Percentiles rank a stretch among this genome's conserved stretches.
Conservation (phyloP, 2,113 vertebrate genomes). For the Noctilio leporinus region DNA sequence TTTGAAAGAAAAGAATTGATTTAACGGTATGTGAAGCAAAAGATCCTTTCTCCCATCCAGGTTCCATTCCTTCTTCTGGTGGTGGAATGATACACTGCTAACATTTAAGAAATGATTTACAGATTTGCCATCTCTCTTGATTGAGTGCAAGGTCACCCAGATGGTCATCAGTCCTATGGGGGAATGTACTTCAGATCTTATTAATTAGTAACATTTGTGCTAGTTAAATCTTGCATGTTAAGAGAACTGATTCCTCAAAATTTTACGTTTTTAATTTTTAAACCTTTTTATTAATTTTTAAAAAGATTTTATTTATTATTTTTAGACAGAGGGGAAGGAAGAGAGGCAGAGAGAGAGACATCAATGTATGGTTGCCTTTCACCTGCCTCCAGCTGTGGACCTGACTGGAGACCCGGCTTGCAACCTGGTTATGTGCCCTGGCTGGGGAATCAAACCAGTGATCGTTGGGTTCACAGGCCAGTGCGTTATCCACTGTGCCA, state of each 20-base stretch:
- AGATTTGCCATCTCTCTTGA: not conserved
- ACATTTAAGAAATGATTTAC: conserved; percentile 12
- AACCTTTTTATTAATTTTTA: no score
- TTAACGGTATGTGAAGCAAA: not conserved
- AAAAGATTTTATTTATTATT: no score
- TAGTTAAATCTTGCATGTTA: not conserved
- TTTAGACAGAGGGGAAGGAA: no score
- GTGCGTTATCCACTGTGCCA: no score
- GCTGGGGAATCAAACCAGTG: no score
- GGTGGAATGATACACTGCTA: not conserved
- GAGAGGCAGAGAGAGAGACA: no score
- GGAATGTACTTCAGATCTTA: not conserved
- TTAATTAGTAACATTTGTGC: not conserved
- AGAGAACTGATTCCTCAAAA: not conserved
- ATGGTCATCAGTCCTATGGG: not conserved
- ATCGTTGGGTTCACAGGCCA: no score
- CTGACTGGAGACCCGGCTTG: no score
- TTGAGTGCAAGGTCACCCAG: not conserved
- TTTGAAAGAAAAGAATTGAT: no score
- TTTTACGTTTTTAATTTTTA: not conserved
- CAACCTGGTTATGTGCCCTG: no score
- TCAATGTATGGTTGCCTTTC: no score
- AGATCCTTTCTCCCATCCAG: not conserved
- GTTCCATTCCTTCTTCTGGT: not conserved
- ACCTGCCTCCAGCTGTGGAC: no score